Evolutionary conservation across 1,140 invertebrate genomes (phyloP).

Genomic region (Lysiphlebus fabarum): DNA sequence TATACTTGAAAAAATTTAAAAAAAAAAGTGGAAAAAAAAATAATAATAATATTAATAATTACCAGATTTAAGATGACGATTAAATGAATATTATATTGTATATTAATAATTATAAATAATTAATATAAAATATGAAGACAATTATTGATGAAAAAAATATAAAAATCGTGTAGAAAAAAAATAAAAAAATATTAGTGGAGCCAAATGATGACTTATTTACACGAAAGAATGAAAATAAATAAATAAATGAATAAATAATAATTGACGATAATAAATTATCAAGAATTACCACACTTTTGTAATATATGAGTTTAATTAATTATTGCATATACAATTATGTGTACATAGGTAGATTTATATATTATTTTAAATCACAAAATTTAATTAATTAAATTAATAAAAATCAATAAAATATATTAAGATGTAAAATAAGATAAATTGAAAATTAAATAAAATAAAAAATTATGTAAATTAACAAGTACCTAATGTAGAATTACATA

Average conservation of each 20-base stretch:
- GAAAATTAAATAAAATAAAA: constrained; percentile 2
- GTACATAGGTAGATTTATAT: constrained; percentile 52
- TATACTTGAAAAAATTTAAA: constrained; percentile 34
- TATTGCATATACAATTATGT: constrained; percentile 50
- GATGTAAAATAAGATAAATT: constrained; percentile 23
- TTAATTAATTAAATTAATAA: constrained; percentile 7
- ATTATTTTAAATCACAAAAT: constrained; percentile 54
- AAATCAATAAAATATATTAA: constrained; percentile 21
- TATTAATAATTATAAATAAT: neutral
- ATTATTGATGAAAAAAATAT: constrained; percentile 36
- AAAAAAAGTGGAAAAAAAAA: constrained; percentile 19
- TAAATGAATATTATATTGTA: constrained; percentile 7
- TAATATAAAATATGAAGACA: constrained; percentile 29
- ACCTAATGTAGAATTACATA: constrained; percentile 55
- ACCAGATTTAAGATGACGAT: constrained; percentile 31
- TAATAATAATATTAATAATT: constrained; percentile 47
- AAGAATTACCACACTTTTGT: constrained; percentile 33
- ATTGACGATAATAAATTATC: neutral
- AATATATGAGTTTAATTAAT: constrained; percentile 48
- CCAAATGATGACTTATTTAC: constrained; percentile 26
- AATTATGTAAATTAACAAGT: constrained; percentile 52
- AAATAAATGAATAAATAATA: neutral
- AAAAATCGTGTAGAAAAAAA: too few relatives aligned
- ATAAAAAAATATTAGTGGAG: neutral
- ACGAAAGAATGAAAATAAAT: neutral